phyloP scores from a whole-genome alignment of 2,888 invertebrate genomes.

The Hyles lineata region DNA sequence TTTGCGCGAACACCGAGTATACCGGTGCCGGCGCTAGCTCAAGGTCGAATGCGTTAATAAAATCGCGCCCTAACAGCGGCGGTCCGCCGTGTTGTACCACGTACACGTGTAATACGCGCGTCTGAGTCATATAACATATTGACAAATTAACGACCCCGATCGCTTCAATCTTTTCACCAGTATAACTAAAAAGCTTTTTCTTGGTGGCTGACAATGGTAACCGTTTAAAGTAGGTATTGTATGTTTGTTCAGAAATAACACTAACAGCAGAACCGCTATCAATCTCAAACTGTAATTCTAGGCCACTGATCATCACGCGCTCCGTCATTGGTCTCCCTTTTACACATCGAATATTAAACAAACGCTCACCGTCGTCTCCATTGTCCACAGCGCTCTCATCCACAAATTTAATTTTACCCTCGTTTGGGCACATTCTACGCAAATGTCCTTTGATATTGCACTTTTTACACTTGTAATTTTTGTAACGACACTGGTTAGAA shows the following conservation, averaged over 20 bases:
- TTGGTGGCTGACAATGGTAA: neutral
- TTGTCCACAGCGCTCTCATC: neutral
- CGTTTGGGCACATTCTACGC: neutral
- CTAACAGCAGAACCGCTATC: neutral
- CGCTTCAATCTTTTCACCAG: neutral
- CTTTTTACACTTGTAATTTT: neutral
- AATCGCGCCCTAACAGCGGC: slow-evolving; percentile 38
- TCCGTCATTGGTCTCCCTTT: neutral
- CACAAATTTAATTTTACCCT: too few species aligned
- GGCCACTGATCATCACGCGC: neutral
- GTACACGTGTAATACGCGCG: slow-evolving; percentile 25
- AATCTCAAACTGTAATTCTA: neutral
- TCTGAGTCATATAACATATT: too few species aligned
- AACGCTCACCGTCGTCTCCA: neutral
- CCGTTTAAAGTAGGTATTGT: neutral
- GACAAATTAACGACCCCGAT: neutral
- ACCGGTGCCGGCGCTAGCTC: slow-evolving; percentile 21
- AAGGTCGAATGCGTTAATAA: slow-evolving; percentile 34
- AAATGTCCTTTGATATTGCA: neutral
- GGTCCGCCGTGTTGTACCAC: slow-evolving; percentile 36
- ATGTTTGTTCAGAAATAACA: neutral
- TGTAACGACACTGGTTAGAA: neutral
- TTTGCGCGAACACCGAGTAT: too few species aligned
- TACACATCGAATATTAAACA: neutral
- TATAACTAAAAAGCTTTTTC: neutral